Conservation (phyloP, 2,797 vertebrate genomes). For the Pseudocheirus occidentalis region DNA sequence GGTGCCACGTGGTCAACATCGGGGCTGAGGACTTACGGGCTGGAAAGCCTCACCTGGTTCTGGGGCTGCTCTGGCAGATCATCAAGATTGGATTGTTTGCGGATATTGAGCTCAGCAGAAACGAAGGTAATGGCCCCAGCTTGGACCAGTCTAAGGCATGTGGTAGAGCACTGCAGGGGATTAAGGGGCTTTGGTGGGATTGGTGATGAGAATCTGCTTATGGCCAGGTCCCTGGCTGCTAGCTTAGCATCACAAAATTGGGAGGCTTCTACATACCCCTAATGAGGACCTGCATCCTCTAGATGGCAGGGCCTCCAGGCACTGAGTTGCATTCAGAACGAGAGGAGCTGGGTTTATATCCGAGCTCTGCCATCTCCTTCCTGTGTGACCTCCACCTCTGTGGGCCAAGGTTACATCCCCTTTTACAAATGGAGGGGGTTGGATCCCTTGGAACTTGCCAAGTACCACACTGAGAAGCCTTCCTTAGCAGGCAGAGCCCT, state of each 20-base stretch:
- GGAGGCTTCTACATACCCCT: neutral
- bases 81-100: slow-evolving; percentile 98
- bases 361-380: neutral
- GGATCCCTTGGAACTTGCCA: neutral
- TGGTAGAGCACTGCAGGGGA: neutral
- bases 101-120: slow-evolving; percentile 95
- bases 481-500: neutral
- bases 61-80: slow-evolving; percentile 97
- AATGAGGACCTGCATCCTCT: no score
- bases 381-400: neutral
- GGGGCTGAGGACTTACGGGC: slow-evolving; percentile 95
- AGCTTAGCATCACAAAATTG: neutral
- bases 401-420: neutral
- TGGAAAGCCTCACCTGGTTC: slow-evolving; percentile 96
- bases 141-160: neutral
- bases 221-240: no score
- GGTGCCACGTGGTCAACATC: slow-evolving; percentile 98
- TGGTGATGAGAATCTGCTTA: neutral
- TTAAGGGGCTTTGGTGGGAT: neutral
- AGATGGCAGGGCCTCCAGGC: neutral
- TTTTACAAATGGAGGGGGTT: no score
- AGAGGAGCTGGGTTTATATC: neutral
- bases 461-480: neutral
- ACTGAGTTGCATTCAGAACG: neutral
- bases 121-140: slow-evolving; percentile 89